These are phyloP conservation scores for Colinus virginianus DNA, from an alignment of 2,113 vertebrate species.

Conservation along the genomic window DNA sequence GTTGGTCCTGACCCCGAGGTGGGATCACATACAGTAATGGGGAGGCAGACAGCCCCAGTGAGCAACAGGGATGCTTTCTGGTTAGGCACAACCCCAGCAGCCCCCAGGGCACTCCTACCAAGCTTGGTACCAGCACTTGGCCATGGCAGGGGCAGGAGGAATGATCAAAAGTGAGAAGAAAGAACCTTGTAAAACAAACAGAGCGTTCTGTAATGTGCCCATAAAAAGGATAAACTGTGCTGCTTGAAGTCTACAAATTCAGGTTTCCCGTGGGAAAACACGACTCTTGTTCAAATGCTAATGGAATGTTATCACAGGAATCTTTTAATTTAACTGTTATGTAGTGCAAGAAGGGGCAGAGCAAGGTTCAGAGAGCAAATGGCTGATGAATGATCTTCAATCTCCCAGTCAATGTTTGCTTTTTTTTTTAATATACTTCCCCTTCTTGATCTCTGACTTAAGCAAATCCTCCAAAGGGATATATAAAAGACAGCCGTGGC, in stretches of 20 bases:
- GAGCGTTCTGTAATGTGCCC: not conserved
- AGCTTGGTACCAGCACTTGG: not conserved
- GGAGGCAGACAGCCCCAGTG: rapidly evolving
- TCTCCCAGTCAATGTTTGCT: conserved; percentile 17
- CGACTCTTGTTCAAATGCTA: conserved; percentile 39
- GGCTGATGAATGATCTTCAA: conserved; percentile 14
- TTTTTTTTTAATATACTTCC: not conserved
- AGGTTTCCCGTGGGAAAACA: conserved; percentile 21
- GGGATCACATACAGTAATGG: too few relatives aligned
- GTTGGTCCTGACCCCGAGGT: too few relatives aligned
- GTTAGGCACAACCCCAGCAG: not conserved
- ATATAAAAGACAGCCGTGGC: not conserved
- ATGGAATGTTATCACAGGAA: conserved; percentile 4
- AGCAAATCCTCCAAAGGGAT: not conserved
- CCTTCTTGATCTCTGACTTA: conserved; percentile 27
- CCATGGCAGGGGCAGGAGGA: not conserved
- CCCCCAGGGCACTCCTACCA: not conserved
- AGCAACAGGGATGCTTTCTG: not conserved
- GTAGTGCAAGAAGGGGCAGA: not conserved
- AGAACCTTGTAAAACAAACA: not conserved
- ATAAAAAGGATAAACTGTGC: not conserved
- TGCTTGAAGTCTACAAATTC: conserved; percentile 25
- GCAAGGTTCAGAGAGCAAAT: conserved; percentile 42
- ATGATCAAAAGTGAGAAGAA: not conserved
- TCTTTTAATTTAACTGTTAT: conserved; percentile 34